Base-by-base conservation (phyloP, 2,888 invertebrate species). In the Chesias legatella region DNA sequence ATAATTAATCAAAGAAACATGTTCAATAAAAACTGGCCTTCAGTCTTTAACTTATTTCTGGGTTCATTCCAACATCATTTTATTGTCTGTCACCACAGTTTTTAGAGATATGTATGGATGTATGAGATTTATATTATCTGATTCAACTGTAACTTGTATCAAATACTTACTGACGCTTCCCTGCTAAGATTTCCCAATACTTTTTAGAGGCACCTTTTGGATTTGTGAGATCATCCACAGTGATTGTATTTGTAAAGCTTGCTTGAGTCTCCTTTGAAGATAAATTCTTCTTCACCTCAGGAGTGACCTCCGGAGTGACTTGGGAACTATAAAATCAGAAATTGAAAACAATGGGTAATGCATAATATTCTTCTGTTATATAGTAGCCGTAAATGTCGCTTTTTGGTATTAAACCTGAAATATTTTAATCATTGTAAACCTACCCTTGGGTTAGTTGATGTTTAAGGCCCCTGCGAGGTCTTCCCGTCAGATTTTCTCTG, bases 151-250 rank as follows among this genome's bases (percentile, higher is more conserved):
- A 17, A 17, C 13, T 7, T 17, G 8, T 3, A 20, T 24, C n/a
- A 10, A 8, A 35, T 23, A 80, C 83, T 79, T 54, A 89, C 89
- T 82, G 90, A 44, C 95, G 90, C 60, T 92, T 92, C 67, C 94
- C 94, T 11, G 95, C 94, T 48, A 95, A 68, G 29, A 91, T 81
- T 74, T 94, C 88, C 94, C 94, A 95, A 68, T 95, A 95, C 48
- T 91, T 90, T 62, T 92, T 92, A 41, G 94, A 92, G 2, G 95
- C 92, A 23, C 89, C 90, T 40, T 90, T 90, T 41, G 91, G 91
- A 26, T 91, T 91, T 1, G 92, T 94, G 22, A 95, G 83, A 69
- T 95, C 95, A 54, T 92, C 91, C 6, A 79, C 90, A 31, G 91
- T 90, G 23, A 94, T 89, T 59, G 89, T 84, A 32, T 77, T 74